A percentile compares a stretch with the other conserved stretches of the same genome.
Conservation (phyloP, 2,797 vertebrate species). For the Etheostoma nigrum region DNA sequence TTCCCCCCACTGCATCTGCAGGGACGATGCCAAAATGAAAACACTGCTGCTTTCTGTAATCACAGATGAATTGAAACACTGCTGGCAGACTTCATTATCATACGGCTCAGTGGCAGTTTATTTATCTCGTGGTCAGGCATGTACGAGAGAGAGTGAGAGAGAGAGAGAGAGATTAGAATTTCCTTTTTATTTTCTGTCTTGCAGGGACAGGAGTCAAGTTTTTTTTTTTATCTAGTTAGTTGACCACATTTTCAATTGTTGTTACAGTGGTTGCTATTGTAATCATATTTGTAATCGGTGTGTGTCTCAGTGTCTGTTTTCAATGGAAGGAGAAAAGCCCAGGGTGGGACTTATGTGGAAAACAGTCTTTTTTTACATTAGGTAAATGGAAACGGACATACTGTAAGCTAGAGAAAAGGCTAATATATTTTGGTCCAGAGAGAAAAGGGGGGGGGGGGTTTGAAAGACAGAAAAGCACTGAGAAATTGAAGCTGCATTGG, state of each 20-base stretch:
- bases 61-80: slow-evolving; percentile 74
- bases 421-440: slow-evolving; percentile 49
- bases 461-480: slow-evolving; percentile 35
- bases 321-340: slow-evolving; percentile 53
- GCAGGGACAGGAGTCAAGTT: slow-evolving; percentile 58
- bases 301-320: slow-evolving; percentile 39
- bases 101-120: slow-evolving; percentile 63
- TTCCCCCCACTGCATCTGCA: slow-evolving; percentile 44
- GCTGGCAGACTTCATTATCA: slow-evolving; percentile 71
- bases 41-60: slow-evolving; percentile 69
- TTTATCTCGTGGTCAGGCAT: slow-evolving; percentile 69
- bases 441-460: slow-evolving; percentile 8
- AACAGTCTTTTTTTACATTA: slow-evolving; percentile 77
- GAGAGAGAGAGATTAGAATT: slow-evolving; percentile 46
- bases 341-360: slow-evolving; percentile 60
- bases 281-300: slow-evolving; percentile 66
- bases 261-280: slow-evolving; percentile 35
- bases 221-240: slow-evolving; percentile 62
- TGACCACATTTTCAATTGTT: slow-evolving; percentile 64
- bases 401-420: slow-evolving; percentile 51
- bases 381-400: slow-evolving; percentile 71
- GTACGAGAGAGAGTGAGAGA: slow-evolving; percentile 41
- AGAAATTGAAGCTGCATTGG: slow-evolving; percentile 33
- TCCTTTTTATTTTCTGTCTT: slow-evolving; percentile 56
- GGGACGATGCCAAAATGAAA: slow-evolving; percentile 63